Conservation (phyloP, 2,888 invertebrate species). For the Meteorus colon region DNA sequence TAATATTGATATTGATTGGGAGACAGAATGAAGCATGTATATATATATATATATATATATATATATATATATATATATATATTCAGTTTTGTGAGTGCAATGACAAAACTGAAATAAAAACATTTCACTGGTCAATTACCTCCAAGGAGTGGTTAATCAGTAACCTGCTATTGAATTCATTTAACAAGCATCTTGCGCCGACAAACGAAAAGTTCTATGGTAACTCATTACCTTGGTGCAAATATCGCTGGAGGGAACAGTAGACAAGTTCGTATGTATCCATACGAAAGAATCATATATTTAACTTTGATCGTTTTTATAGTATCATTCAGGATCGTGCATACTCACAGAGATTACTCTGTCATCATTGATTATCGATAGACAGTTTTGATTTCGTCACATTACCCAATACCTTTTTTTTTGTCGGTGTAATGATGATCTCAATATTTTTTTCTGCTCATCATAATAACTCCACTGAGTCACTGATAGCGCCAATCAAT, state of each 20-base stretch:
- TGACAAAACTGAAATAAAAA: not conserved
- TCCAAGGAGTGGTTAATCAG: not conserved
- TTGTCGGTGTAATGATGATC: not conserved
- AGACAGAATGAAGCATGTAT: not conserved
- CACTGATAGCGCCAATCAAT: constrained; percentile 3
- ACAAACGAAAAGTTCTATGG: not conserved
- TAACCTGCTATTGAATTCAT: constrained; percentile 12
- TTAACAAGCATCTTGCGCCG: not conserved
- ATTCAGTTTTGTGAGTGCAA: not conserved
- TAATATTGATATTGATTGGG: not conserved
- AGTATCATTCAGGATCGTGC: not conserved
- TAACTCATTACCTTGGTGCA: not conserved
- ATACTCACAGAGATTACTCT: not conserved
- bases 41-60: not conserved
- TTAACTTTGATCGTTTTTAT: not conserved
- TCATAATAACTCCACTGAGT: constrained; percentile 27
- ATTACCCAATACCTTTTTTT: not conserved
- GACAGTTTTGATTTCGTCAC: not conserved
- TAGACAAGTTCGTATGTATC: not conserved
- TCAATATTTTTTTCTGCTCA: constrained; percentile 8
- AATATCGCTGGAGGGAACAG: not conserved
- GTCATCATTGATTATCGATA: constrained; percentile 1
- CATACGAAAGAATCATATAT: not conserved
- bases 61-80: not conserved
- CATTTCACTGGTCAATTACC: not conserved